Base-by-base conservation (phyloP, 2,888 invertebrate species). In the Brachyptera risi region DNA sequence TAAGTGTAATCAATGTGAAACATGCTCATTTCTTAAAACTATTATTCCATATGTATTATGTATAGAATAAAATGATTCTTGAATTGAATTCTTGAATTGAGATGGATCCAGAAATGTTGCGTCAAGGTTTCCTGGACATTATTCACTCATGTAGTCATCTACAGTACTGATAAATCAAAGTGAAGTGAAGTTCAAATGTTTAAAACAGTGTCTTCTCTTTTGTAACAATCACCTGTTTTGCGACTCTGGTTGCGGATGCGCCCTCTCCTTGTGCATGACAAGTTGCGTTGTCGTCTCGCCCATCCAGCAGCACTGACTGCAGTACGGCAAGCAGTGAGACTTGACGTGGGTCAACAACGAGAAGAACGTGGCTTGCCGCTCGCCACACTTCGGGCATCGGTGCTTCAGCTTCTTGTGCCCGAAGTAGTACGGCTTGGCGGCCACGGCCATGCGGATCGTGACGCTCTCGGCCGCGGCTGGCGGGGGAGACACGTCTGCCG, bases 291-390 rank as follows among this genome's bases (percentile, higher is more conserved):
- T 7, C n/a, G 24, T 24, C 17, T 40, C 51, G 27, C 51, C 31
- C 23, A 60, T 23, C 38, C 27, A 40, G 38, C 35, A 31, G 50
- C 57, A 49, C n/a, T 35, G 40, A 49, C 31, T 35, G 40, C 61
- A 61, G 37, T 57, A 56, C 7, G 61, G 58, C 21, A 31, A 23
- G 17, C 51, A 23, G 35, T 59, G 63, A 21, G 58, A 42, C 61
- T 61, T 61, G 4, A 61, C 51, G 58, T 63, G 63, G 7, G 62
- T 65, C 42, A 50, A 47, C 23, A 61, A 54, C 40, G 63, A 62
- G 44, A 59, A 51, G 13, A 56, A 40, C 21, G 63, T 61, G 5
- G 59, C 58, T 26, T 61, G 27, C 13, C 35, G 47, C 24, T 59
- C 47, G 11, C 24, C 19, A 37, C 63, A 63, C 3, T 49, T 26